Evolutionary conservation across 2,113 vertebrate species (phyloP), one percentile per base, ranked within the genome.

Genomic region (Himantopus leucocephalus): DNA sequence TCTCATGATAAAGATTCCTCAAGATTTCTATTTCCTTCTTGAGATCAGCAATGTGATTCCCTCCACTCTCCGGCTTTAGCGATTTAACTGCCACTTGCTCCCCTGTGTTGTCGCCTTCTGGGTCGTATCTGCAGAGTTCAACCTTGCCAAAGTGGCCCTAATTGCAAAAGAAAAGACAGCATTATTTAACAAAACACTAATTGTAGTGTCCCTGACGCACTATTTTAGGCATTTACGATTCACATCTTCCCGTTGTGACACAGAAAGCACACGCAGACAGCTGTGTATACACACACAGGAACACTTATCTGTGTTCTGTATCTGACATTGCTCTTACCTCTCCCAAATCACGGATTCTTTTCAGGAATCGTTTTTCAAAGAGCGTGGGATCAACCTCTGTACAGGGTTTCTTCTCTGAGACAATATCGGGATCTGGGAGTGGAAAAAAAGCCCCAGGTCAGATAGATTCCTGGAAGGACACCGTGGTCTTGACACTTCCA

Each of bases 131-230:
- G 95, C 99, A 99, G 89, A 99, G 98, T 45, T 99, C 99, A 56
- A 99, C 99, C 95, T 99, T 99, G 35, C 99, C 99, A 60, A 99
- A 99, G 98, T 99, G 99, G 41, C 99, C 99, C 99, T 99, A 35
- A 30, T 53, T 14, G 52, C 12, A 21, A 35, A 37, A 68, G 41
- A n/a, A 60, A 39, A 53, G 66, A 37, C 1, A n/a, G 35, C 19
- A 0, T 14, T 24, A 43, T 1, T 64, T 18, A 85, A 37, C n/a
- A 23, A 39, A 50, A 1, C 0, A 1, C 32, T 24, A 5, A 9
- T 19, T 39, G 8, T 1, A 26, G 34, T 0, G 34, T 56, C 52
- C 5, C 4, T 2, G 52, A n/a, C 14, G 13, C 17, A 4, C 5
- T 6, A 2, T 1, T 62, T 2, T 2, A 29, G 48, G 24, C 13